phyloP scores from a whole-genome alignment of 2,888 invertebrate species.

The Cenopis cana region DNA sequence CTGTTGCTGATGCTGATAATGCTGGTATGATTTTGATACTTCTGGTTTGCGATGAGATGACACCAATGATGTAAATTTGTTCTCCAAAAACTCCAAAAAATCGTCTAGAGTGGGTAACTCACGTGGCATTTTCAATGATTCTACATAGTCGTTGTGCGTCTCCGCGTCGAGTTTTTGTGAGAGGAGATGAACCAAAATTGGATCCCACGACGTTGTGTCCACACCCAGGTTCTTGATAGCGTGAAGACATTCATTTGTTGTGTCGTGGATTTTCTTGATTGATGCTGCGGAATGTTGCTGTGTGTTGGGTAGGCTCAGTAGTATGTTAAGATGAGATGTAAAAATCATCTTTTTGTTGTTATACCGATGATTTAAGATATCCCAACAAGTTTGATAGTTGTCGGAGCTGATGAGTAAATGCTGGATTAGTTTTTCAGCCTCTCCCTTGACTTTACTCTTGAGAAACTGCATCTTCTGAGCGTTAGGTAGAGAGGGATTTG shows the following conservation, averaged over 20 bases:
- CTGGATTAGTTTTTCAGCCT: background rate
- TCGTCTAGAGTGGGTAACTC: background rate
- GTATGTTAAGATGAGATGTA: background rate
- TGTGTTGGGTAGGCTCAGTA: background rate
- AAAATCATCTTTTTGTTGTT: background rate
- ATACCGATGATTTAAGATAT: too few species aligned
- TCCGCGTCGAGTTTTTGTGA: slow-evolving; percentile 30
- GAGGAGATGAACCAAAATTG: slow-evolving; percentile 19
- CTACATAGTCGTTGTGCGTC: background rate
- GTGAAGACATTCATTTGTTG: background rate
- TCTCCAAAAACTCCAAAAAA: background rate
- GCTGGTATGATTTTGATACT: background rate
- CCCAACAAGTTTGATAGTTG: background rate
- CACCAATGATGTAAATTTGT: background rate
- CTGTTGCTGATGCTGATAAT: slow-evolving; percentile 1
- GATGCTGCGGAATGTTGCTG: background rate
- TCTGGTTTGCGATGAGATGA: background rate
- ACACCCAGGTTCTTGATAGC: background rate
- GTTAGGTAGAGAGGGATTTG: background rate
- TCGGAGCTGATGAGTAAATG: background rate
- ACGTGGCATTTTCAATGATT: background rate
- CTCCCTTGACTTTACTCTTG: background rate
- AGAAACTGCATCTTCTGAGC: too few species aligned
- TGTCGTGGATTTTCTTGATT: background rate
- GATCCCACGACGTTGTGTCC: background rate